Evolutionary conservation across 2,888 invertebrate genomes (phyloP), one percentile per base, ranked within the genome.

Genomic region (Pristionchus exspectatus): DNA sequence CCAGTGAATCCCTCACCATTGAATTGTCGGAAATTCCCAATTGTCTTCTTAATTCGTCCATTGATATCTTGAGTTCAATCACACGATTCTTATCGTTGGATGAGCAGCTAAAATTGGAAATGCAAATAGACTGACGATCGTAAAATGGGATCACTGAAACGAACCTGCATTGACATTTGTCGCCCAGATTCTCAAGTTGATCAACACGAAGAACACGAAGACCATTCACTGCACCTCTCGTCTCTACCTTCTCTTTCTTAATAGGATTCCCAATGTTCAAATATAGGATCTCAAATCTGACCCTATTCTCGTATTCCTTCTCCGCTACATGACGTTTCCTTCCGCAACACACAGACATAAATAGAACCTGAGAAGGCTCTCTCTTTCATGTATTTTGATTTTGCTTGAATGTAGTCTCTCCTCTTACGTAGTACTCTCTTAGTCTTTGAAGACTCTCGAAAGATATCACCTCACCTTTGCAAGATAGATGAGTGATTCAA

Each of bases 401-500:
- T 30, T n/a, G 30, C 9, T 10, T 69, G 69, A 30, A 72, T 33
- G 12, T 21, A 72, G 21, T 3, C 56, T 56, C 10, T 9, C 12
- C 33, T 33, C 16, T 38, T 21, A 38, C 54, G 44, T 81, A 24
- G 74, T 12, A 38, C 2, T 21, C 74, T 33, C n/a, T 81, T 44
- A 27, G 2, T 21, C 54, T 33, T 54, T 27, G 50, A 81, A 81
- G 50, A 50, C 38, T 12, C 24, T 27, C 77, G 7, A 44, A 21
- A n/a, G 81, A 44, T 33, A 74, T 24, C 9, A 74, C 14, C 74
- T 12, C 44, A 54, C 81, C 84, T 84, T 84, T 63, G 59, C 56
- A 24, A 84, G 33, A 38, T 84, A 84, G 59, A 84, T 84, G 24
- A 84, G 10, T 14, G 84, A 59, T 87, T 94, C 94, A 38, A 92